Evolutionary conservation across 2,888 invertebrate species (phyloP).

Genomic region (Phytoseiulus persimilis): DNA sequence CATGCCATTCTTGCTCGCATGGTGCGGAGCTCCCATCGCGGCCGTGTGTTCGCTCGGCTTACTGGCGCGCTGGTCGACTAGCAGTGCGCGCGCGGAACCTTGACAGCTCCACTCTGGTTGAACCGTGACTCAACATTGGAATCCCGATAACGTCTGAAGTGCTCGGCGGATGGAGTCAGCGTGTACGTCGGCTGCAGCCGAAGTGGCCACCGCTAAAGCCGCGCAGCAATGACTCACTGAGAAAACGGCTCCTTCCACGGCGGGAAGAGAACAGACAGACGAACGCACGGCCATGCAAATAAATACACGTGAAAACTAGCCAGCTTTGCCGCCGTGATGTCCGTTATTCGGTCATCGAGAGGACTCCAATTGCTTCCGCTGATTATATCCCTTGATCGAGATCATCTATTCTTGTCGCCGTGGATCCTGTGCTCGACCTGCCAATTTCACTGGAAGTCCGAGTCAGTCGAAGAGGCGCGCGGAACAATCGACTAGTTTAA

Average conservation of each 20-base stretch:
- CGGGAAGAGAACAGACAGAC: background rate
- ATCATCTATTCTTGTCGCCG: no score
- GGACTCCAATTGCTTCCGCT: no score
- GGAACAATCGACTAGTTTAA: no score
- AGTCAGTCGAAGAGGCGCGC: no score
- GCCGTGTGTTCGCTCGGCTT: background rate
- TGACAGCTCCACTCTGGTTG: conserved; percentile 5
- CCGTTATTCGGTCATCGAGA: background rate
- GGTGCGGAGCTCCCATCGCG: background rate
- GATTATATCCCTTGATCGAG: no score
- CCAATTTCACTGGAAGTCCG: no score
- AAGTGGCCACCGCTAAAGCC: background rate
- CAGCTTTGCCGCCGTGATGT: background rate
- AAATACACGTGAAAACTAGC: background rate
- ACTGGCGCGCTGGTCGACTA: background rate
- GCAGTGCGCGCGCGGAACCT: background rate
- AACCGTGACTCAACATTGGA: background rate
- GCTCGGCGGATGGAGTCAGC: background rate
- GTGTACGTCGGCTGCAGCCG: background rate
- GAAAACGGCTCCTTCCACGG: background rate
- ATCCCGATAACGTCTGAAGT: background rate
- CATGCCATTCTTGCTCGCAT: background rate
- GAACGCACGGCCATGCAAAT: background rate
- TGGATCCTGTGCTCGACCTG: no score
- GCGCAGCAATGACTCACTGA: background rate